A percentile compares a stretch with the other conserved stretches of the same genome.
Evolutionary conservation across 2,113 vertebrate species (phyloP).

Genomic region (Neopipo cinnamomea): DNA sequence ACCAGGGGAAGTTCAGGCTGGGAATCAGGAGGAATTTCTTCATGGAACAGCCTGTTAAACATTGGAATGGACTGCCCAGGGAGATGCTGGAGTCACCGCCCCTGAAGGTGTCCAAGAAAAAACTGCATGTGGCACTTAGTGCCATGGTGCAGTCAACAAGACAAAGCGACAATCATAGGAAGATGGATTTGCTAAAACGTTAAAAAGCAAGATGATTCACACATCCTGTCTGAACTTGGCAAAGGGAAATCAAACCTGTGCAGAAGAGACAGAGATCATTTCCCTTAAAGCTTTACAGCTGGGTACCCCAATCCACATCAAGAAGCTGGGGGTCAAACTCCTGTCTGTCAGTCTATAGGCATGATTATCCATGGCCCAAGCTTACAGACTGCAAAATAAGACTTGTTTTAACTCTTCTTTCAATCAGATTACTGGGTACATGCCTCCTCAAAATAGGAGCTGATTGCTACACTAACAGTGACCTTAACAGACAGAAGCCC

Average conservation of each 20-base stretch:
- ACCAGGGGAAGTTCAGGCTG: neutral
- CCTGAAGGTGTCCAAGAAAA: neutral
- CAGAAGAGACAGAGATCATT: neutral
- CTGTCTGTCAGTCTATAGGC: neutral
- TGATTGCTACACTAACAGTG: neutral
- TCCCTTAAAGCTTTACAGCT: neutral
- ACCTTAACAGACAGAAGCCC: neutral
- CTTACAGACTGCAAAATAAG: neutral
- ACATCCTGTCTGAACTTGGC: neutral
- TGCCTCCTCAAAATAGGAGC: neutral
- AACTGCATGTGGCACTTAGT: neutral
- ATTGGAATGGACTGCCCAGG: neutral
- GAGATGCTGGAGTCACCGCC: neutral
- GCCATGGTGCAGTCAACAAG: neutral
- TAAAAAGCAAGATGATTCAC: neutral
- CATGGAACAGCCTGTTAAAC: neutral
- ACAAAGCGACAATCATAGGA: too few species aligned
- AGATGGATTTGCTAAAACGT: neutral
- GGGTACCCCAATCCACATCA: neutral
- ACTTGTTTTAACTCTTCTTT: neutral
- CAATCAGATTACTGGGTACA: neutral
- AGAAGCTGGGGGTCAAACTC: neutral
- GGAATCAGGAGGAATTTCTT: neutral
- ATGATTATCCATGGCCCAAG: neutral
- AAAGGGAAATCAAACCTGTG: neutral